phyloP scores from a whole-genome alignment of 2,797 vertebrate species.

The Halcyon smyrnensis region DNA sequence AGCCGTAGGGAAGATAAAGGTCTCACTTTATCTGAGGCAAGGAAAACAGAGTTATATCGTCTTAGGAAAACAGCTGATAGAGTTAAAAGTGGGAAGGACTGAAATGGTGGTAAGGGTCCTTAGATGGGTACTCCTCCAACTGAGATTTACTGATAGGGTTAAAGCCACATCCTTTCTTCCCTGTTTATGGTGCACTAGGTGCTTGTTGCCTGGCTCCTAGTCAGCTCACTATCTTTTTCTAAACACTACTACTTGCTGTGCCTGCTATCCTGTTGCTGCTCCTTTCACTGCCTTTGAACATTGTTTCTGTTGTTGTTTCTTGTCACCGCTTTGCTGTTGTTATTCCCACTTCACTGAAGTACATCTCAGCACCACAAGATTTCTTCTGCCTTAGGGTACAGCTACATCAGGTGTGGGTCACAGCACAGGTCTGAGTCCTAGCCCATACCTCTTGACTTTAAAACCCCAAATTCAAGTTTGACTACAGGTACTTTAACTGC shows the following conservation, averaged over 20 bases:
- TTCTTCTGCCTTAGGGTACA: background rate
- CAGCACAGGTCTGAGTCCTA: background rate
- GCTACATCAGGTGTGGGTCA: background rate
- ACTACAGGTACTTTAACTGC: background rate
- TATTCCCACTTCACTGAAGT: background rate
- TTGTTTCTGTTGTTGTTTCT: background rate
- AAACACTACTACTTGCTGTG: background rate
- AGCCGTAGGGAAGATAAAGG: background rate
- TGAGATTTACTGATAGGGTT: background rate
- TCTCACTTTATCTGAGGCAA: background rate
- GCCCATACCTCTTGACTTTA: background rate
- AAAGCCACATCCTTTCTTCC: background rate
- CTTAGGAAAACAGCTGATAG: background rate
- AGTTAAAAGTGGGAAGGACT: background rate
- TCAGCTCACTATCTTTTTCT: background rate
- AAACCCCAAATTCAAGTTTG: background rate
- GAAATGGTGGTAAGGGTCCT: background rate
- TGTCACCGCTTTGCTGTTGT: background rate
- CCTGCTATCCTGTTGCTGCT: background rate
- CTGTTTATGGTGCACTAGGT: background rate
- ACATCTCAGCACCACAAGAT: background rate
- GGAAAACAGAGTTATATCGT: background rate
- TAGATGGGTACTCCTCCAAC: background rate
- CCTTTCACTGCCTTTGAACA: background rate
- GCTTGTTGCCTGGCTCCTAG: background rate